phyloP scores from a whole-genome alignment of 2,888 invertebrate species.

The Pyrgus malvae region DNA sequence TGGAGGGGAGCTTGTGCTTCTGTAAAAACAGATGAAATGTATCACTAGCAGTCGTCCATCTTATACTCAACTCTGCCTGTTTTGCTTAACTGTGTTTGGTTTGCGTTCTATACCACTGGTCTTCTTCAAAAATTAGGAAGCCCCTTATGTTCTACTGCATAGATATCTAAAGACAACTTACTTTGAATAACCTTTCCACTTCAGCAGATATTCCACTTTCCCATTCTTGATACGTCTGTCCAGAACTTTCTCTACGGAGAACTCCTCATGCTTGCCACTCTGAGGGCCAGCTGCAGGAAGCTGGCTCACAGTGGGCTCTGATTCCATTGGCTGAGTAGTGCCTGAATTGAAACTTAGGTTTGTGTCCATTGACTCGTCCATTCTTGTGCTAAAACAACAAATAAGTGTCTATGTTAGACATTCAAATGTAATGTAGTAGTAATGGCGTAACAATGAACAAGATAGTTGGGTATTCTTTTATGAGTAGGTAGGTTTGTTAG shows the following conservation, averaged over 20 bases:
- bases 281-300: conserved; percentile 43
- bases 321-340: conserved; percentile 7
- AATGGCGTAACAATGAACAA: too few species aligned
- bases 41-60: too few species aligned
- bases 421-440: too few species aligned
- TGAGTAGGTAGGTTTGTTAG: too few species aligned
- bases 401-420: not conserved
- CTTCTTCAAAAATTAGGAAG: too few species aligned
- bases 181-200: conserved; percentile 86
- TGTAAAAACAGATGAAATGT: too few species aligned
- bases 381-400: not conserved
- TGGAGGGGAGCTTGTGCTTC: too few species aligned
- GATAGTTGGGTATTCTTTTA: too few species aligned
- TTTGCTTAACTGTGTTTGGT: too few species aligned
- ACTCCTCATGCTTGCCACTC: conserved; percentile 83
- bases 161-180: conserved; percentile 56
- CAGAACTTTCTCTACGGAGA: conserved; percentile 88
- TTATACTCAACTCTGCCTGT: too few species aligned
- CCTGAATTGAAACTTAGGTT: conserved; percentile 2
- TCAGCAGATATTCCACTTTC: conserved; percentile 84
- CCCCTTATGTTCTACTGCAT: too few species aligned
- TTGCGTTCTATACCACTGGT: too few species aligned
- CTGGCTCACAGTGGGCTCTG: conserved; percentile 27
- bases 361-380: conserved; percentile 20
- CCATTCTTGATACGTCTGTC: conserved; percentile 86